phyloP scores from a whole-genome alignment of 35 echinoderm and acorn worm species.

The Apostichopus parvimensis region DNA sequence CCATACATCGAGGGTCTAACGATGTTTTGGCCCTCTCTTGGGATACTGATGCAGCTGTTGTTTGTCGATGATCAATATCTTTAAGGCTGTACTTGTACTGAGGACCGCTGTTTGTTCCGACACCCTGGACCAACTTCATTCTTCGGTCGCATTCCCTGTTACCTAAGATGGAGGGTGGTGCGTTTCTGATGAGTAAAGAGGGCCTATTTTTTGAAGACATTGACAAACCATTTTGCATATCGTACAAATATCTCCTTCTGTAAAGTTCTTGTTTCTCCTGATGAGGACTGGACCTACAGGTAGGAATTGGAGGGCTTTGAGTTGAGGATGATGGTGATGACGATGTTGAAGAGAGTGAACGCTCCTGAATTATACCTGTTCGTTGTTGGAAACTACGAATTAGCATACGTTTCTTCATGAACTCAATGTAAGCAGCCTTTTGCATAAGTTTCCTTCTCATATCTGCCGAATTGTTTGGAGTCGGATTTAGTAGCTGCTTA shows the following conservation, averaged over 20 bases:
- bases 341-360: not conserved
- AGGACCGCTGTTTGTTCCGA: constrained; percentile 21
- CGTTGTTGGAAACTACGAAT: not conserved
- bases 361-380: not conserved
- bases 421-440: constrained; percentile 12
- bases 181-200: not conserved
- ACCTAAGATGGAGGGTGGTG: not conserved
- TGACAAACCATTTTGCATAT: constrained; percentile 19
- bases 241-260: constrained; percentile 25
- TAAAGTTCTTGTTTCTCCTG: constrained; percentile 6
- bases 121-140: constrained; percentile 11
- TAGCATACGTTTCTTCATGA: constrained; percentile 13
- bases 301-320: constrained; percentile 17
- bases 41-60: not conserved
- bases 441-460: constrained; percentile 4
- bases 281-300: not conserved
- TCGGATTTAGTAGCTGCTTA: not conserved
- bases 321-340: not conserved
- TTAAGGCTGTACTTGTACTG: constrained; percentile 30
- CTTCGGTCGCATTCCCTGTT: constrained; percentile 4
- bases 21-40: constrained; percentile 11
- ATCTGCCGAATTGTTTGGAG: not conserved
- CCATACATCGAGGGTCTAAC: not conserved
- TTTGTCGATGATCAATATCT: constrained; percentile 23
- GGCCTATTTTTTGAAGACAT: not conserved